A percentile compares a stretch with the other conserved stretches of the same genome.
These are phyloP conservation scores for Myotis davidii DNA, from an alignment of 2,113 vertebrate species.

Conservation along the genomic window DNA sequence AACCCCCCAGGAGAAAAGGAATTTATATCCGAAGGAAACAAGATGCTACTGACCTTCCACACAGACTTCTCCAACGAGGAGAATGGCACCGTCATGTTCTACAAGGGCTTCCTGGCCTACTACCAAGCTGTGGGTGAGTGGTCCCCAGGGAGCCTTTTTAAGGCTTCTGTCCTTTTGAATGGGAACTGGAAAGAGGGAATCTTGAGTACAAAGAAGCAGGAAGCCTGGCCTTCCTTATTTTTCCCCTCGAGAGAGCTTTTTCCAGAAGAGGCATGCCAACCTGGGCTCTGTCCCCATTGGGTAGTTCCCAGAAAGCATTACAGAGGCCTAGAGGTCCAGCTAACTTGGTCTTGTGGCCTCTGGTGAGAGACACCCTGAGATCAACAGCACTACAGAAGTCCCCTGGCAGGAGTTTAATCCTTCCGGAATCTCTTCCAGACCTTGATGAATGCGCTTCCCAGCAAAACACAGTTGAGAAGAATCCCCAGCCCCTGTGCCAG, in stretches of 20 bases:
- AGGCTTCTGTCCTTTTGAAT: neutral
- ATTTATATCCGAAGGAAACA: conserved; percentile 89
- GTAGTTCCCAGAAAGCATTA: neutral
- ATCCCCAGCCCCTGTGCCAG: conserved; percentile 84
- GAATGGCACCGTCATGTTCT: conserved; percentile 82
- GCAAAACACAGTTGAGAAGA: neutral
- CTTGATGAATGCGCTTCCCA: conserved; percentile 83
- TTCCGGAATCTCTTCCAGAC: conserved; percentile 78
- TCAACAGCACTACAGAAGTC: neutral
- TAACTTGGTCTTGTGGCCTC: neutral
- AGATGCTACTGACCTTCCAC: conserved; percentile 88
- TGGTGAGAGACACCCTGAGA: neutral
- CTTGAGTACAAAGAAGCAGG: neutral
- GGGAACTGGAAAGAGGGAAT: neutral
- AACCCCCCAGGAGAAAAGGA: conserved; percentile 86
- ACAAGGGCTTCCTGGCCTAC: conserved; percentile 91
- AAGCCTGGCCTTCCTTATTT: neutral
- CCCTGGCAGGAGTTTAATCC: neutral
- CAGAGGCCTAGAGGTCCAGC: neutral
- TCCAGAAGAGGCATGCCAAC: neutral
- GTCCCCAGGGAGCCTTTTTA: neutral
- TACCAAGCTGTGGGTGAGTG: conserved; percentile 92
- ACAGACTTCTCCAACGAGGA: conserved; percentile 92
- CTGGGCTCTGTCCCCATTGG: neutral
- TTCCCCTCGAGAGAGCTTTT: neutral